Evolutionary conservation across 2,113 vertebrate species (phyloP), one percentile per base, ranked within the genome.

Genomic region (Psilopogon haemacephalus): DNA sequence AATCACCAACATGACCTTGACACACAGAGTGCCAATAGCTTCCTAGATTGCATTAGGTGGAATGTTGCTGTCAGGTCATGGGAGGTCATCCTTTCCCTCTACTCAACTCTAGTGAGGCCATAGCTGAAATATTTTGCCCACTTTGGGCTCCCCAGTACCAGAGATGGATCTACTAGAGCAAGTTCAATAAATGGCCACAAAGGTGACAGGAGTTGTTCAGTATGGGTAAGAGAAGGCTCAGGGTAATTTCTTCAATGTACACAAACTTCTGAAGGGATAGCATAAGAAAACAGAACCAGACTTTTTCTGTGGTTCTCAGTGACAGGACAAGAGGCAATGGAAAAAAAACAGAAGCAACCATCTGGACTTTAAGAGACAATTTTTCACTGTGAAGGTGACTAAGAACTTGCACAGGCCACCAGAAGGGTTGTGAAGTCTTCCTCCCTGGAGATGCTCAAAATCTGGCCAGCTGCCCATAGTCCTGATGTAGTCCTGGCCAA

Each of bases 261-360:
- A 27, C 9, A 68, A 72, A 27, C 28, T 50, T 5, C 11, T 46
- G 64, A 44, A 44, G 7, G 40, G 13, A 67, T 12, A 5, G 28
- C n/a, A 20, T 67, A 44, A 40, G 52, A 67, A 42, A 67, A 44
- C 14, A 44, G 64, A 44, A 13, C 11, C 40, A 67, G 28, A 20
- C 63, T 40, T 56, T 69, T 50, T 65, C 55, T 64, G 16, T 21
- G 5, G 9, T 0, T 0, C 3, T 11, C 6, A 26, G 16, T 26
- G 28, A 30, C 13, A 50, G 0, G 1, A 55, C 10, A 37, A 69
- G 14, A 73, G n/a, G 12, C 24, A 46, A 4, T 7, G 4, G 24
- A 12, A 16, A 59, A 59, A 6, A 60, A 52, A 60, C 2, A 19
- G 28, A 59, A 86, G 48, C 7, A 20, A 72, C 17, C 7, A 35